phyloP scores from a whole-genome alignment of 2,797 vertebrate species.

The Linurgus olivaceus region DNA sequence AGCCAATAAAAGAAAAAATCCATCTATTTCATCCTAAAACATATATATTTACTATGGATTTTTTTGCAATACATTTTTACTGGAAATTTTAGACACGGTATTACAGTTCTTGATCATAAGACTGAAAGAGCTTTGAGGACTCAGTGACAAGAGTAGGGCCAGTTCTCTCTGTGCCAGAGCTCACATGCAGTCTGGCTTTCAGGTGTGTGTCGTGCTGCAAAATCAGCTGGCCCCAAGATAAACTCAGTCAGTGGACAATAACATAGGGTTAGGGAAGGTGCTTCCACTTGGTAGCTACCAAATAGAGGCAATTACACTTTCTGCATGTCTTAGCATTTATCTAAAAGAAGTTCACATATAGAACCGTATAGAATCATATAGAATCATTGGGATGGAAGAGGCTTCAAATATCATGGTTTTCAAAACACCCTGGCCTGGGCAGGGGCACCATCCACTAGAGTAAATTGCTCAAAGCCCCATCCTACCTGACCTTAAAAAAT shows the following conservation, averaged over 20 bases:
- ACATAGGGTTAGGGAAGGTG: background rate
- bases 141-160: background rate
- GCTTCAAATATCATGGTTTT: background rate
- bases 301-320: rapidly evolving
- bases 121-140: background rate
- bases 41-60: background rate
- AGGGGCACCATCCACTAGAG: background rate
- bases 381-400: background rate
- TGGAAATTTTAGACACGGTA: background rate
- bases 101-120: background rate
- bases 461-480: background rate
- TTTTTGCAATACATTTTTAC: background rate
- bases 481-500: background rate
- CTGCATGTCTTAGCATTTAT: background rate
- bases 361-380: background rate
- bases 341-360: background rate
- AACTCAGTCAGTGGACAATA: background rate
- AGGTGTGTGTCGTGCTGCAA: background rate
- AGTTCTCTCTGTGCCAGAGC: background rate
- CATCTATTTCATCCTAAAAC: background rate
- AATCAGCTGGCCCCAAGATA: background rate
- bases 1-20: background rate
- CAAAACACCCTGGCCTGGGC: background rate
- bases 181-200: background rate
- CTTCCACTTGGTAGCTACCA: background rate